These are phyloP conservation scores for Eutolmus rufibarbis DNA, from an alignment of 2,888 invertebrate genomes.

Conservation along the genomic window DNA sequence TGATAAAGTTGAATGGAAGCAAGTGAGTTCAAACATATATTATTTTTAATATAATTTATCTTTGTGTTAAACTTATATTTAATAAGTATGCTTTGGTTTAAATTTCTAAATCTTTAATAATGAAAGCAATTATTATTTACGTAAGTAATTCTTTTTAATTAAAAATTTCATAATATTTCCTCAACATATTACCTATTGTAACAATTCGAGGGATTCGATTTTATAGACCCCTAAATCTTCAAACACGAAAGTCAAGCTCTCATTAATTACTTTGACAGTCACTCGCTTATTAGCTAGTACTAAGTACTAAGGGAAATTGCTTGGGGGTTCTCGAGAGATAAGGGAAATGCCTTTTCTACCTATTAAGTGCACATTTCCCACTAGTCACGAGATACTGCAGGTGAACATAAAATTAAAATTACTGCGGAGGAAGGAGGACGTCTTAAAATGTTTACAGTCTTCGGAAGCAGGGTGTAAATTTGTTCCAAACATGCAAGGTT, in stretches of 20 bases:
- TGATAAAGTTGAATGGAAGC: slow-evolving; percentile 89
- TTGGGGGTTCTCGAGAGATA: background rate
- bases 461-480: background rate
- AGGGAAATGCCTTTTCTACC: background rate
- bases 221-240: background rate
- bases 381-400: background rate
- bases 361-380: background rate
- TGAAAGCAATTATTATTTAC: no score
- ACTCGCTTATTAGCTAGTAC: background rate
- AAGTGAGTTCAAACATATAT: slow-evolving; percentile 68
- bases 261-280: background rate
- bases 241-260: background rate
- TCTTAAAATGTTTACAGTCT: background rate
- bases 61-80: background rate
- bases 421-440: background rate
- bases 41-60: background rate
- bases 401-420: background rate
- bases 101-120: no score
- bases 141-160: no score
- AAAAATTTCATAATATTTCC: no score
- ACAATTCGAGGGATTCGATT: background rate
- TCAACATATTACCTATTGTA: no score
- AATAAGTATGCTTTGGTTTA: no score
- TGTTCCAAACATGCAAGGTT: background rate
- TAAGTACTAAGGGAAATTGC: background rate